Percentiles rank a stretch among this genome's conserved stretches.
These are phyloP conservation scores for Tyrannus savana DNA, from an alignment of 2,113 vertebrate genomes.

Conservation along the genomic window DNA sequence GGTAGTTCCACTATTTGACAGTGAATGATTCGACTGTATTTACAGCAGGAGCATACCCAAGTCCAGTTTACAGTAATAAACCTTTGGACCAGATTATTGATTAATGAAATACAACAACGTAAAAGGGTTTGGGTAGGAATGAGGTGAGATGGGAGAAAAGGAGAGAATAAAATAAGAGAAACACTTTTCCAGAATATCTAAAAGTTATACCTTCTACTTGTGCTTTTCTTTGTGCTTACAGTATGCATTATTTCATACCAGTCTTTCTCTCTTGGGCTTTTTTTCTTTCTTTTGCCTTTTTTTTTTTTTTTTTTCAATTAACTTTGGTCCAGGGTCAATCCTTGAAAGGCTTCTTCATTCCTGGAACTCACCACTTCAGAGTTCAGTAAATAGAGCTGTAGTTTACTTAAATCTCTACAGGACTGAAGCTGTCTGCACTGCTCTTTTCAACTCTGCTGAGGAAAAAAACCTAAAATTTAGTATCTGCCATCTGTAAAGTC, in stretches of 20 bases:
- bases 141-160: neutral
- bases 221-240: neutral
- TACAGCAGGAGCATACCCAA: neutral
- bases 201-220: neutral
- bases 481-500: neutral
- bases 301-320: neutral
- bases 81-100: slow-evolving; percentile 13
- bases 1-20: neutral
- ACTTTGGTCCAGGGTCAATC: neutral
- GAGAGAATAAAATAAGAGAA: neutral
- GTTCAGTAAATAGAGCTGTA: neutral
- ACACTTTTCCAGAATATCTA: neutral
- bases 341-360: slow-evolving; percentile 18
- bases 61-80: slow-evolving; percentile 1
- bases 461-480: neutral
- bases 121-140: neutral
- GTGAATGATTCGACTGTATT: neutral
- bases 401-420: neutral
- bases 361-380: neutral
- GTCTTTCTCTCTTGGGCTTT: neutral
- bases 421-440: neutral
- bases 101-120: neutral
- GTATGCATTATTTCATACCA: neutral
- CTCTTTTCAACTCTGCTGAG: neutral
- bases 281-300: too few relatives aligned